Percentiles rank a stretch among this genome's conserved stretches.
phyloP scores from a whole-genome alignment of 2,797 vertebrate genomes.

The Clangula hyemalis region DNA sequence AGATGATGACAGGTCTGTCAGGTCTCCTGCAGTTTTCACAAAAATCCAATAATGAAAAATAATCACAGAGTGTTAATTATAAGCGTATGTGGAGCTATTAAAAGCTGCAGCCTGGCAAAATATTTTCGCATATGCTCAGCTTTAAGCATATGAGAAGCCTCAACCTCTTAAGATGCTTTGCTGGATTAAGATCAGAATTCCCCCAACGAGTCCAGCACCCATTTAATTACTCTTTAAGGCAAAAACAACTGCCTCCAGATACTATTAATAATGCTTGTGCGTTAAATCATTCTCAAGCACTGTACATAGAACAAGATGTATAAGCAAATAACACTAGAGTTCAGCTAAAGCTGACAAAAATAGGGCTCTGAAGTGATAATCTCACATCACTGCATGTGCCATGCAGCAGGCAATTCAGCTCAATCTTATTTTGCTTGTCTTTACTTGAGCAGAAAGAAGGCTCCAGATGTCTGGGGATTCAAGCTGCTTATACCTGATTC shows the following conservation, averaged over 20 bases:
- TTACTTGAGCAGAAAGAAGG: neutral
- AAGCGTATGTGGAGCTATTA: neutral
- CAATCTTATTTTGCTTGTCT: conserved; percentile 11
- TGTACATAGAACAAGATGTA: neutral
- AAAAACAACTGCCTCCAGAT: neutral
- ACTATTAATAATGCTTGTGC: neutral
- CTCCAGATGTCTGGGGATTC: neutral
- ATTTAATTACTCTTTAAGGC: conserved; percentile 1
- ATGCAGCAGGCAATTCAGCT: neutral
- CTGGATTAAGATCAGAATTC: conserved; percentile 38
- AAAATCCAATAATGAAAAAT: conserved; percentile 13
- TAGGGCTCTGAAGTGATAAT: neutral
- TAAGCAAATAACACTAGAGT: neutral
- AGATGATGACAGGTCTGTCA: conserved; percentile 14
- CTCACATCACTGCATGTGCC: neutral
- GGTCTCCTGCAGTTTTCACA: neutral
- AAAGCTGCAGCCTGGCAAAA: conserved; percentile 20
- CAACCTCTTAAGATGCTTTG: conserved; percentile 12
- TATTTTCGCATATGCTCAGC: fast-evolving
- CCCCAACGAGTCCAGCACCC: neutral
- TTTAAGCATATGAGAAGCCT: neutral
- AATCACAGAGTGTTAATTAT: conserved; percentile 5
- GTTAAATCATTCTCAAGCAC: neutral
- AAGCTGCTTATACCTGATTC: neutral
- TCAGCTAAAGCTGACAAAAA: conserved; percentile 26